Evolutionary conservation across 2,113 vertebrate species (phyloP).

Genomic region (Orcinus orca): DNA sequence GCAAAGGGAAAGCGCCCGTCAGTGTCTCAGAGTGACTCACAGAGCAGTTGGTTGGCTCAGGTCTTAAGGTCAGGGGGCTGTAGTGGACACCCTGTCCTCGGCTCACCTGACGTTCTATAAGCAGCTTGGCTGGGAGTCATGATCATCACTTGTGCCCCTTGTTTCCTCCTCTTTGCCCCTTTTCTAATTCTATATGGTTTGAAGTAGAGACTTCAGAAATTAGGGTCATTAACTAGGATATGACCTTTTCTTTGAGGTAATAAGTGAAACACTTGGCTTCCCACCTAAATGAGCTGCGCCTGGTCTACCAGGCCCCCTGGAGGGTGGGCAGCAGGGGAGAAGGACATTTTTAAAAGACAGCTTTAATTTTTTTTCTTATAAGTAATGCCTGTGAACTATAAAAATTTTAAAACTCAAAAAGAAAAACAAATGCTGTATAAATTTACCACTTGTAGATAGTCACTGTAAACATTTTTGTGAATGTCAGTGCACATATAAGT

Average conservation of each 20-base stretch:
- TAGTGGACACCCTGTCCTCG: fast-evolving
- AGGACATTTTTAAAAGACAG: background rate
- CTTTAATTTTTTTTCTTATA: background rate
- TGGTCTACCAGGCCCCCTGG: background rate
- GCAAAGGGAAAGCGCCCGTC: background rate
- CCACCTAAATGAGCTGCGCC: background rate
- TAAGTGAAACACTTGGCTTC: background rate
- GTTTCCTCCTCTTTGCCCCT: background rate
- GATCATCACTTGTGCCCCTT: background rate
- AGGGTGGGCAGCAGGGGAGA: background rate
- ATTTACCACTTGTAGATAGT: background rate
- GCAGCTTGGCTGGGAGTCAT: background rate
- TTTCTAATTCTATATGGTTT: background rate
- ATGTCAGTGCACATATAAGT: background rate
- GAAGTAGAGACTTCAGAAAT: background rate
- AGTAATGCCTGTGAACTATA: background rate
- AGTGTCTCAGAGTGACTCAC: background rate
- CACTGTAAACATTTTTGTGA: background rate
- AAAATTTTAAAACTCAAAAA: background rate
- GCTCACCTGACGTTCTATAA: background rate
- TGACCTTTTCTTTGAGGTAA: background rate
- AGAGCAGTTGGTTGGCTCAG: background rate
- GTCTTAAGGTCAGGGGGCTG: background rate
- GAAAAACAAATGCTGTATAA: background rate
- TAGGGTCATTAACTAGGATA: background rate